A percentile compares a stretch with the other conserved stretches of the same genome.
Evolutionary conservation across 2,888 invertebrate species (phyloP).

Genomic region (Phengaris arion): DNA sequence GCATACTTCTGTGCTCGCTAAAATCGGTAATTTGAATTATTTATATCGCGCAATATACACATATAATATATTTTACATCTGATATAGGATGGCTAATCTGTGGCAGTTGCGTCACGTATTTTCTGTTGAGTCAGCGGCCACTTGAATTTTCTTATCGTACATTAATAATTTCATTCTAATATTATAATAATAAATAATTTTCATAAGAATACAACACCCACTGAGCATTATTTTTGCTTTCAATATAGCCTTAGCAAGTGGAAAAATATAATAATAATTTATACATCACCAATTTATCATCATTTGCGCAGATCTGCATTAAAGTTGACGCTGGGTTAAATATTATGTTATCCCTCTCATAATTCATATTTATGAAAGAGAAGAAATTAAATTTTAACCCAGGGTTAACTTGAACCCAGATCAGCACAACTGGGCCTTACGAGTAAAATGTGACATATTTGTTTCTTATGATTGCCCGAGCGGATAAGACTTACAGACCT

Average conservation of each 20-base stretch:
- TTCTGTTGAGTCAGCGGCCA: not conserved
- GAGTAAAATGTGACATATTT: conserved; percentile 4
- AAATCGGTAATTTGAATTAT: too few relatives aligned
- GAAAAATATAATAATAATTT: conserved; percentile 21
- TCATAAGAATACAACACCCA: not conserved
- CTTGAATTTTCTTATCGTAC: not conserved
- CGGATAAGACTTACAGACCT: too few relatives aligned
- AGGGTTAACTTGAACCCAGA: too few relatives aligned
- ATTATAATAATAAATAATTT: not conserved
- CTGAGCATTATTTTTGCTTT: not conserved
- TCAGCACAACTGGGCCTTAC: not conserved
- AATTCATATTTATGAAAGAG: too few relatives aligned
- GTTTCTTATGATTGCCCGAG: too few relatives aligned
- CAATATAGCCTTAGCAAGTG: not conserved
- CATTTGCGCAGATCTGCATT: too few relatives aligned
- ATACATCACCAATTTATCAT: conserved; percentile 7
- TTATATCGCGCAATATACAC: too few relatives aligned
- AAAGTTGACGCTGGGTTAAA: too few relatives aligned
- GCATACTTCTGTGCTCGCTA: too few relatives aligned
- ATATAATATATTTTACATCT: not conserved
- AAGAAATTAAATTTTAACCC: too few relatives aligned
- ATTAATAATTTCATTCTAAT: conserved; percentile 5
- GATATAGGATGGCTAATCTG: not conserved
- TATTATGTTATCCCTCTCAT: too few relatives aligned
- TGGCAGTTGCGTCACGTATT: not conserved